Percentiles rank a stretch among this genome's conserved stretches.
These are phyloP conservation scores for Tricholaema leucomelas DNA, from an alignment of 2,113 vertebrate genomes.

Conservation along the genomic window DNA sequence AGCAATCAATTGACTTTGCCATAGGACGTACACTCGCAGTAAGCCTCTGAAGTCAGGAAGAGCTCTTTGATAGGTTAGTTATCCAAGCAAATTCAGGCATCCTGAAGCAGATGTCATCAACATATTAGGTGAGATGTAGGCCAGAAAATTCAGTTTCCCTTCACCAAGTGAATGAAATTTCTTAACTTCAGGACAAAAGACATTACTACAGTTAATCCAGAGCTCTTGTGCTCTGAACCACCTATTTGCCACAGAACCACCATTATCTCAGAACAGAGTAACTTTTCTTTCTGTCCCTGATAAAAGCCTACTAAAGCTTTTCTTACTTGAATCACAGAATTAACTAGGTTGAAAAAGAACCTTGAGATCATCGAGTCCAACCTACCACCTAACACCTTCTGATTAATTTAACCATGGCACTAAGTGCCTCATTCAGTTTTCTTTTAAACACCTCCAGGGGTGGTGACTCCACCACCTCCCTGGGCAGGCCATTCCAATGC, in stretches of 20 bases:
- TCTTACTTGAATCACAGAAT: not conserved
- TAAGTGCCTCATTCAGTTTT: too few relatives aligned
- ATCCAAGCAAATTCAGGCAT: not conserved
- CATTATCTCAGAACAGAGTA: not conserved
- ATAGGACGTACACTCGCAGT: accelerated
- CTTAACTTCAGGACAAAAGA: not conserved
- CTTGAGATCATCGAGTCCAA: too few relatives aligned
- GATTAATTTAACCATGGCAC: too few relatives aligned
- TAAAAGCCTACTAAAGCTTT: not conserved
- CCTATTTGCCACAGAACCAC: not conserved
- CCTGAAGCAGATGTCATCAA: not conserved
- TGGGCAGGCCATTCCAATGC: too few relatives aligned
- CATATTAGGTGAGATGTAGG: not conserved
- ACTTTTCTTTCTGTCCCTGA: not conserved
- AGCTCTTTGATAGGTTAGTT: not conserved
- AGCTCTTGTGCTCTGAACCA: not conserved
- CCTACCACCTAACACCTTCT: too few relatives aligned
- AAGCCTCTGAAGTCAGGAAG: not conserved
- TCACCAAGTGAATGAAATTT: not conserved
- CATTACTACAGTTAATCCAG: not conserved
- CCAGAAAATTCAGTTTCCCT: not conserved
- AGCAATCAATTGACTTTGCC: not conserved
- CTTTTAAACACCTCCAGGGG: too few relatives aligned
- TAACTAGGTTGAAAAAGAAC: too few relatives aligned
- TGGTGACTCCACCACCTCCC: too few relatives aligned